A percentile compares a stretch with the other conserved stretches of the same genome.
These are phyloP conservation scores for Thalassaphorura encarpata DNA, from an alignment of 1,140 invertebrate species.

Conservation along the genomic window DNA sequence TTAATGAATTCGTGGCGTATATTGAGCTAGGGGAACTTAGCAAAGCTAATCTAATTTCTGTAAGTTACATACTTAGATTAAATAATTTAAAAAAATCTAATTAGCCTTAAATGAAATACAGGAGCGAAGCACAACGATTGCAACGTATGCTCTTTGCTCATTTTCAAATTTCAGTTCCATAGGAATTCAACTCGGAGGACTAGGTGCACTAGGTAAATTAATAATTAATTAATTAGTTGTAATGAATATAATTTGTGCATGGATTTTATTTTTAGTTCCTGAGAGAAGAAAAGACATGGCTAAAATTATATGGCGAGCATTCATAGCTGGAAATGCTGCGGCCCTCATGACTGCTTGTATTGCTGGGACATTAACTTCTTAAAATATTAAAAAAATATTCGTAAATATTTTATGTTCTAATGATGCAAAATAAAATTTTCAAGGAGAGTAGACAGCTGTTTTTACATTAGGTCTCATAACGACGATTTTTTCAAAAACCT, in stretches of 20 bases:
- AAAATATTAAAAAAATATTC: too few species aligned
- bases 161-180: slow-evolving; percentile 51
- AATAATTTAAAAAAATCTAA: neutral
- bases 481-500: too few species aligned
- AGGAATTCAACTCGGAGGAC: slow-evolving; percentile 43
- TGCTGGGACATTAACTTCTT: slow-evolving; percentile 50
- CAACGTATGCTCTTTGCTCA: slow-evolving; percentile 89
- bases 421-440: too few species aligned
- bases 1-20: slow-evolving; percentile 91
- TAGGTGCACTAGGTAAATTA: slow-evolving; percentile 68
- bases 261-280: too few species aligned
- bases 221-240: too few species aligned
- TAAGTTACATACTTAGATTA: neutral
- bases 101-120: slow-evolving; percentile 35
- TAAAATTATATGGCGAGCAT: slow-evolving; percentile 62
- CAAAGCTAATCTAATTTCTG: neutral
- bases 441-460: too few species aligned
- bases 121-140: slow-evolving; percentile 64
- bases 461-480: too few species aligned
- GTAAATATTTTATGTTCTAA: too few species aligned
- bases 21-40: slow-evolving; percentile 10
- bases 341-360: slow-evolving; percentile 88
- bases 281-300: slow-evolving; percentile 57
- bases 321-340: slow-evolving; percentile 73
- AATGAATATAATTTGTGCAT: too few species aligned